Evolutionary conservation across 1,140 invertebrate genomes (phyloP).

Genomic region (Ptiloglossa arizonensis): DNA sequence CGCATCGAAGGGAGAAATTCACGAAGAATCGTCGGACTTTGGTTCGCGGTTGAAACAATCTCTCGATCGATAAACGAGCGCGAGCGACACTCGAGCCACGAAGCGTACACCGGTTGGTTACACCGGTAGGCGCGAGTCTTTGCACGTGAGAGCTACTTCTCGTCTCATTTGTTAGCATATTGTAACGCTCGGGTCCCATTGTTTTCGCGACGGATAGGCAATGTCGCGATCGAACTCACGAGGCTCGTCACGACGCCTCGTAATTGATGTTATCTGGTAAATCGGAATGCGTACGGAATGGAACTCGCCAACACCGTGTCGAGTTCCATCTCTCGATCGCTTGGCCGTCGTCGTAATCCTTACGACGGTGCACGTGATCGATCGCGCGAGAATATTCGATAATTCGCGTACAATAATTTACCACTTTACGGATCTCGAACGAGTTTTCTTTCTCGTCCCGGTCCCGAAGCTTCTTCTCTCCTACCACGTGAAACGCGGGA

Average conservation of each 20-base stretch:
- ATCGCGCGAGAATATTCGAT: no score
- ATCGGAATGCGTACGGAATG: neutral
- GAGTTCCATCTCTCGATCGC: neutral
- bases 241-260: neutral
- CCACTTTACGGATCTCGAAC: no score
- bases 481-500: no score
- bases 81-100: no score
- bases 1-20: no score
- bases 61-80: no score
- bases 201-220: constrained; percentile 26
- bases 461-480: no score
- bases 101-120: no score
- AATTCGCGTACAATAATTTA: no score
- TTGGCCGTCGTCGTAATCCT: neutral
- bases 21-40: no score
- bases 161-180: constrained; percentile 45
- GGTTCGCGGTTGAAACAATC: no score
- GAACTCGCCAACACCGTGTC: neutral
- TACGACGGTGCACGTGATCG: neutral
- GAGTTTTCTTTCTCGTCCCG: no score
- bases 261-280: constrained; percentile 1
- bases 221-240: constrained; percentile 24
- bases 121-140: constrained; percentile 18
- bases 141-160: constrained; percentile 17
- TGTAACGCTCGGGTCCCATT: constrained; percentile 8